Conservation (phyloP, 2,113 vertebrate species). For the Polyodon spathula region DNA sequence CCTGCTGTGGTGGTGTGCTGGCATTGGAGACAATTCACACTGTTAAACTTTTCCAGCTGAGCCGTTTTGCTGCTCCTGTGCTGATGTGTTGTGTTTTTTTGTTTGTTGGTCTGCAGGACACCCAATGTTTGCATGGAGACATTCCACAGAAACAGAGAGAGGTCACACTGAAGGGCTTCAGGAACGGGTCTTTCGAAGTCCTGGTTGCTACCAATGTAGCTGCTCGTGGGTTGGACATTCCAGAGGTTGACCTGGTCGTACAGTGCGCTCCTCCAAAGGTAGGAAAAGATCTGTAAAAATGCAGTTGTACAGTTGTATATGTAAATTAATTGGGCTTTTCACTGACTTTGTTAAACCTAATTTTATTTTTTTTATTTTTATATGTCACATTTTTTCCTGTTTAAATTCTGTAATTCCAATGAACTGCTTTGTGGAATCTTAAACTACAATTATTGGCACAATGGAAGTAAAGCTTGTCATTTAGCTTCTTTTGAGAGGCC, state of each 20-base stretch:
- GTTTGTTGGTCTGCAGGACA: slow-evolving; percentile 52
- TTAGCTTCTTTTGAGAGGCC: no score
- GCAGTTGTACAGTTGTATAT: background rate
- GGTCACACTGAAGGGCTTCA: slow-evolving; percentile 81
- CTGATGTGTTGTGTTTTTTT: background rate
- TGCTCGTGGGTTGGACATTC: slow-evolving; percentile 92
- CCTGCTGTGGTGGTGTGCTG: no score
- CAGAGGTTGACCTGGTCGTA: slow-evolving; percentile 91
- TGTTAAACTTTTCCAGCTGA: no score
- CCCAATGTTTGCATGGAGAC: slow-evolving; percentile 86
- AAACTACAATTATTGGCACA: no score
- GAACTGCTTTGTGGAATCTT: no score
- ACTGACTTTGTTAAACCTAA: no score
- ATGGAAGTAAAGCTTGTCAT: no score
- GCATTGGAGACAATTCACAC: no score
- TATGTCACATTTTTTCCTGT: background rate
- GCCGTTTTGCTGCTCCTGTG: no score
- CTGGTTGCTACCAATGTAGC: slow-evolving; percentile 93
- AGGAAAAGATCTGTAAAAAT: slow-evolving; percentile 15
- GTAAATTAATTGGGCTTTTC: no score
- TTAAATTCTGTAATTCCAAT: no score
- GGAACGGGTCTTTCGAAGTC: slow-evolving; percentile 77
- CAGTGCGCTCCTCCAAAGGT: slow-evolving; percentile 89
- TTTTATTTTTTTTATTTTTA: background rate
- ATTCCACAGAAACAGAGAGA: slow-evolving; percentile 94